These are phyloP conservation scores for Suricata suricatta DNA, from an alignment of 2,113 vertebrate species.

Conservation along the genomic window DNA sequence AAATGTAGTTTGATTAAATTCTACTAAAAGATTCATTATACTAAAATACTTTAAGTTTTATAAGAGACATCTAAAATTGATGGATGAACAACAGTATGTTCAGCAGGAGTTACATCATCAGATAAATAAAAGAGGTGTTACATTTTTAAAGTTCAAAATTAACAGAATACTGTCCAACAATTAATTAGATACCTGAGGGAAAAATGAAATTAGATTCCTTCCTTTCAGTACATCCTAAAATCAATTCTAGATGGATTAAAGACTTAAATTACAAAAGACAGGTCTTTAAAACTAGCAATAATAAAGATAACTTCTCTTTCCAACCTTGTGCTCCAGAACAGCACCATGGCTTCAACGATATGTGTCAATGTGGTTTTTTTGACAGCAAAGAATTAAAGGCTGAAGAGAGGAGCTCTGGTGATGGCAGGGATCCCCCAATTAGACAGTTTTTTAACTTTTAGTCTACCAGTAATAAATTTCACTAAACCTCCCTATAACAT, in stretches of 20 bases:
- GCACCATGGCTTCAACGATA: not conserved
- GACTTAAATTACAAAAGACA: not conserved
- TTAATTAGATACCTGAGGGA: not conserved
- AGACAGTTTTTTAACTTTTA: not conserved
- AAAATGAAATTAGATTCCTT: not conserved
- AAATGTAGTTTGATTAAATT: not conserved
- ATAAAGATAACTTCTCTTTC: not conserved
- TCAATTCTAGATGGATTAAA: not conserved
- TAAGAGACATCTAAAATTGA: not conserved
- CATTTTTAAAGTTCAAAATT: slow-evolving; percentile 30
- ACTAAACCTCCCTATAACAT: not conserved
- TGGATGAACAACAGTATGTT: not conserved
- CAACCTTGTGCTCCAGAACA: not conserved
- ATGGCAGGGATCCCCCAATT: not conserved
- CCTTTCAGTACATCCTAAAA: not conserved
- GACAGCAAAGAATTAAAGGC: not conserved
- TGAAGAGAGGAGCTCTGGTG: not conserved
- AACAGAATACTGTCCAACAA: not conserved
- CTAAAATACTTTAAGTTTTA: not conserved
- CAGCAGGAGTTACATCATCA: not conserved
- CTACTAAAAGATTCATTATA: not conserved
- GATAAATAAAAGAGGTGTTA: not conserved
- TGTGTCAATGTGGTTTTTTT: not conserved
- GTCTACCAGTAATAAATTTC: not conserved
- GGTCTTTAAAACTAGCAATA: not conserved